Conservation (phyloP, 1,140 invertebrate species). For the Penaeus vannamei region DNA sequence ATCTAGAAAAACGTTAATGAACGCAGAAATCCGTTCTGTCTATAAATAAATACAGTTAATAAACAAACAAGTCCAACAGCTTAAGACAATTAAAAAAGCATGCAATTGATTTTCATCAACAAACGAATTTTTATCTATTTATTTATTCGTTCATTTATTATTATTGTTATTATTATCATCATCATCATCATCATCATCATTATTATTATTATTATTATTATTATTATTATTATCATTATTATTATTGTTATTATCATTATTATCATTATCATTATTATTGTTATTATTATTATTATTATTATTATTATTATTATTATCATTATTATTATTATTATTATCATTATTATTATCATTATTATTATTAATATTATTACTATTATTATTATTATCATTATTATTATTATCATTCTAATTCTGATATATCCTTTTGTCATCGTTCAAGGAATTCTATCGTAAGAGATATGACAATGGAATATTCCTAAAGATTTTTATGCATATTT, state of each 20-base stretch:
- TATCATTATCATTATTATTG: slow-evolving; percentile 16
- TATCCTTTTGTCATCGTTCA: too few relatives aligned
- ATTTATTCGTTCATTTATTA: too few relatives aligned
- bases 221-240: slow-evolving; percentile 16
- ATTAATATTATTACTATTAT: slow-evolving; percentile 9
- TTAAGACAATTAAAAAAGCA: too few relatives aligned
- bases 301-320: slow-evolving; percentile 16
- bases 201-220: slow-evolving; percentile 16
- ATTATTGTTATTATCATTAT: slow-evolving; percentile 16
- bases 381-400: slow-evolving; percentile 16
- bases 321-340: slow-evolving; percentile 16
- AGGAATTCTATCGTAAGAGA: too few relatives aligned
- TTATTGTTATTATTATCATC: not conserved
- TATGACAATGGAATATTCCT: too few relatives aligned
- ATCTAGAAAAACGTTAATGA: too few relatives aligned
- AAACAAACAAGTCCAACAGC: too few relatives aligned
- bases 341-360: slow-evolving; percentile 16
- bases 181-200: slow-evolving; percentile 16
- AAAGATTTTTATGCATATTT: too few relatives aligned
- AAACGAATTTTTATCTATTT: slow-evolving; percentile 3
- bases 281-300: slow-evolving; percentile 16
- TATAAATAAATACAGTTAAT: too few relatives aligned
- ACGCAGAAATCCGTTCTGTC: too few relatives aligned
- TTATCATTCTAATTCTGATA: too few relatives aligned
- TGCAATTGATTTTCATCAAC: too few relatives aligned